Conservation (phyloP, 2,888 invertebrate genomes). For the Orchesella flavescens region DNA sequence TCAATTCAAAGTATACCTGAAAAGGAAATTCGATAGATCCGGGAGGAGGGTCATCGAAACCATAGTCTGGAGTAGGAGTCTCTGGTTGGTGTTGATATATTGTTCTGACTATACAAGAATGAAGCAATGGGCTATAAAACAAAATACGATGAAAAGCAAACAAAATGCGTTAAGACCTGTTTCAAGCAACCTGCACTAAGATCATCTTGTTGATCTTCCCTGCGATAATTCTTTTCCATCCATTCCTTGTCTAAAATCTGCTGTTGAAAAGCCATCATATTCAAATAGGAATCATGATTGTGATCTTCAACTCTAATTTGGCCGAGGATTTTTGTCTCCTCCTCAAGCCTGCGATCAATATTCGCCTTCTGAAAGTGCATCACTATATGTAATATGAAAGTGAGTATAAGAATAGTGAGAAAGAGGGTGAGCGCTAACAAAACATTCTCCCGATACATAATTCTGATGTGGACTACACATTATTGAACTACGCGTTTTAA, state of each 20-base stretch:
- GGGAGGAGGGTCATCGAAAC: background rate
- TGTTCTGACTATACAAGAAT: too few species aligned
- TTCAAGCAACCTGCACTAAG: too few species aligned
- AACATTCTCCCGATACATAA: slow-evolving; percentile 59
- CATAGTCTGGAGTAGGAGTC: background rate
- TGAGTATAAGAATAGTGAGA: slow-evolving; percentile 36
- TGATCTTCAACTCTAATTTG: background rate
- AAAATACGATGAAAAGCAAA: too few species aligned
- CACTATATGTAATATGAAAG: slow-evolving; percentile 42
- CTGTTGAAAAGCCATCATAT: background rate
- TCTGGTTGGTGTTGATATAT: too few species aligned
- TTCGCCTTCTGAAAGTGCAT: slow-evolving; percentile 31
- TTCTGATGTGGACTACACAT: background rate
- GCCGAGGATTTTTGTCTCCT: background rate
- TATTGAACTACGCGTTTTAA: background rate
- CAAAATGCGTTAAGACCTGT: too few species aligned
- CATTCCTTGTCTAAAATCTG: background rate
- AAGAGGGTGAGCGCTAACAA: slow-evolving; percentile 51
- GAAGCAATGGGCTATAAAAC: too few species aligned
- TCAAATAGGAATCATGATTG: background rate
- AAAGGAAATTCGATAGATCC: background rate
- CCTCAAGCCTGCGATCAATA: background rate
- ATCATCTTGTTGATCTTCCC: too few species aligned
- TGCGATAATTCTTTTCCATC: too few species aligned
- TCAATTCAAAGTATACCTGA: background rate